A percentile compares a stretch with the other conserved stretches of the same genome.
These are phyloP conservation scores for Adoxophyes honmai DNA, from an alignment of 1,140 invertebrate genomes.

Conservation along the genomic window DNA sequence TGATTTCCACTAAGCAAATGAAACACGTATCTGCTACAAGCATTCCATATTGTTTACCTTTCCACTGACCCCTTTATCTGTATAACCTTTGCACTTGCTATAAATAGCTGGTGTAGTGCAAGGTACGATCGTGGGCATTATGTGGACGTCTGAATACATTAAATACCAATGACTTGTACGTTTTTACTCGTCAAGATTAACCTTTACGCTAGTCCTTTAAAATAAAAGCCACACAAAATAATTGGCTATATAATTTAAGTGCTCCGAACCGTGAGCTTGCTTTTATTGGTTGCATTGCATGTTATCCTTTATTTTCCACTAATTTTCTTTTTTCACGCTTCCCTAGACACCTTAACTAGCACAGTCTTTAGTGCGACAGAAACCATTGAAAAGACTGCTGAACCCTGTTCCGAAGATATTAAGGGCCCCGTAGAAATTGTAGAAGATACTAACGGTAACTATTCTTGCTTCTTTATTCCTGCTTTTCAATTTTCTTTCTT, in stretches of 20 bases:
- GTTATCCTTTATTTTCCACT: slow-evolving; percentile 10
- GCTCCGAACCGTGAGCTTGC: too few species aligned
- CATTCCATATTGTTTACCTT: slow-evolving; percentile 2
- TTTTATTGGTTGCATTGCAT: background rate
- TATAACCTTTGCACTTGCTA: slow-evolving; percentile 10
- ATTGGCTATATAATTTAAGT: too few species aligned
- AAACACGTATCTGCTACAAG: background rate
- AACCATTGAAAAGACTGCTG: background rate
- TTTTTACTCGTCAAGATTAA: too few species aligned
- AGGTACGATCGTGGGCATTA: background rate
- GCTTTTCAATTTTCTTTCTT: background rate
- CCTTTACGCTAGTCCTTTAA: too few species aligned
- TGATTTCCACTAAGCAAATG: slow-evolving; percentile 11
- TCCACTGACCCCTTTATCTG: slow-evolving; percentile 3
- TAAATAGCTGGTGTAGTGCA: slow-evolving; percentile 12
- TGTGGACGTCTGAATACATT: background rate
- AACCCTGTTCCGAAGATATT: background rate
- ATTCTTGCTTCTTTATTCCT: background rate
- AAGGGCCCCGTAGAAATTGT: slow-evolving; percentile 3
- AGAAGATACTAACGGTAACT: slow-evolving; percentile 14
- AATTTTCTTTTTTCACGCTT: slow-evolving; percentile 14
- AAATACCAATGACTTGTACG: background rate
- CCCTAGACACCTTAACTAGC: slow-evolving; percentile 1
- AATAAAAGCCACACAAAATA: too few species aligned
- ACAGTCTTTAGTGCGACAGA: background rate